Conservation (phyloP, 2,797 vertebrate genomes). For the Cyclura pinguis region DNA sequence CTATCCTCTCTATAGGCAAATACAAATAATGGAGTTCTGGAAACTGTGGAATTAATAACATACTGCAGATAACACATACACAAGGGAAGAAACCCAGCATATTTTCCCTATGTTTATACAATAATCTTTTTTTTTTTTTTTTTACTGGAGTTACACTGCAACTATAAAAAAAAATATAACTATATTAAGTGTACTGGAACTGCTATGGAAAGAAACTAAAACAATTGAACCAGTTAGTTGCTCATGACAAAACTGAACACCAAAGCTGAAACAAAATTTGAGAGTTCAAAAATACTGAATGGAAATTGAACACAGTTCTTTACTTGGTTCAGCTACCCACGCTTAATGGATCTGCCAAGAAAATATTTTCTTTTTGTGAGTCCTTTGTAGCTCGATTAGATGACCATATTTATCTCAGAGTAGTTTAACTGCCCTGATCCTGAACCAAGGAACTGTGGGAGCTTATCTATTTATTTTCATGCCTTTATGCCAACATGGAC, state of each 20-base stretch:
- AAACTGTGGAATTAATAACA: background rate
- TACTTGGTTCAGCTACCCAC: background rate
- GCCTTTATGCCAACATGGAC: too few relatives aligned
- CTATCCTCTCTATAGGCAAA: slow-evolving; percentile 6
- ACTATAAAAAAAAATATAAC: background rate
- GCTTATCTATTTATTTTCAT: background rate
- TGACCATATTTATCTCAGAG: background rate
- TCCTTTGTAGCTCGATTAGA: background rate
- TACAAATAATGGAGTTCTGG: background rate
- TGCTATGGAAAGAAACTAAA: background rate
- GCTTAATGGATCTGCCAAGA: background rate
- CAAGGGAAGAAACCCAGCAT: too few relatives aligned
- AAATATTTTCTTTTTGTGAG: background rate
- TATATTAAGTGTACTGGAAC: background rate
- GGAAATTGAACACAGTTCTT: background rate
- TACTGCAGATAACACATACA: background rate
- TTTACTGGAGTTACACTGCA: background rate
- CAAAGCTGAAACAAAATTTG: background rate
- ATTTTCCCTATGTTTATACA: background rate
- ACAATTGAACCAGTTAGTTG: background rate
- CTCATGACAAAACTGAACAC: background rate
- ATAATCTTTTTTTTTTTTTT: background rate
- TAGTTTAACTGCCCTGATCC: background rate
- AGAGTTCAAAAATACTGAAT: slow-evolving; percentile 5
- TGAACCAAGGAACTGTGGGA: background rate